Conservation (phyloP, 2,113 vertebrate species). For the Bos javanicus region DNA sequence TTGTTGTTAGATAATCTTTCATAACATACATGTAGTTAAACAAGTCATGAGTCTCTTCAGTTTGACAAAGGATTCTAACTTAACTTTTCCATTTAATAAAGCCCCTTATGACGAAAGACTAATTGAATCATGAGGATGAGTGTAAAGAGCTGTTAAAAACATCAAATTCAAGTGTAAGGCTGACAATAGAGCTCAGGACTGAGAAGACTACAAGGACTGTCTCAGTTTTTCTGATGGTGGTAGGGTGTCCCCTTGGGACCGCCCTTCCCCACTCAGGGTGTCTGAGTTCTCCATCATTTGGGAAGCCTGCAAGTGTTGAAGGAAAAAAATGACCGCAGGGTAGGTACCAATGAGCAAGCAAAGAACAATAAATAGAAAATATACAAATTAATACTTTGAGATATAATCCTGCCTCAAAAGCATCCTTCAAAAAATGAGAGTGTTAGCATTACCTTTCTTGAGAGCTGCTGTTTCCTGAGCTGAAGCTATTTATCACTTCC, state of each 20-base stretch:
- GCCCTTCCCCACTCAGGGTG: not conserved
- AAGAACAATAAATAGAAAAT: not conserved
- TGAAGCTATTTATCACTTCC: not conserved
- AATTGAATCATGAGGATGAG: not conserved
- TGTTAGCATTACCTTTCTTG: not conserved
- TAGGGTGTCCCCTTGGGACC: not conserved
- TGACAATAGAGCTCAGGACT: not conserved
- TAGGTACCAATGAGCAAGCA: not conserved
- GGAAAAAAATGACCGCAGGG: too few relatives aligned
- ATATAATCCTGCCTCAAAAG: not conserved
- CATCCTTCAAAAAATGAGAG: not conserved
- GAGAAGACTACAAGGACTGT: fast-evolving
- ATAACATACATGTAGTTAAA: not conserved
- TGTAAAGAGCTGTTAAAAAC: not conserved
- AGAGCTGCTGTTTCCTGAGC: not conserved
- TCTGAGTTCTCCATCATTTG: not conserved
- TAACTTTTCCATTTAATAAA: conserved; percentile 7
- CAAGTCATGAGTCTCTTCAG: not conserved
- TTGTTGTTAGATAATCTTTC: not conserved
- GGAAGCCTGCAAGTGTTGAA: not conserved
- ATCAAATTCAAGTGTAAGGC: not conserved
- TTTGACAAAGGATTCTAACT: not conserved
- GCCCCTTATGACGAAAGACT: not conserved
- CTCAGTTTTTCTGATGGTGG: fast-evolving
- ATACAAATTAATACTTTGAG: not conserved